Evolutionary conservation across 2,797 vertebrate genomes (phyloP), one percentile per base, ranked within the genome.

Genomic region (Sciurus vulgaris): DNA sequence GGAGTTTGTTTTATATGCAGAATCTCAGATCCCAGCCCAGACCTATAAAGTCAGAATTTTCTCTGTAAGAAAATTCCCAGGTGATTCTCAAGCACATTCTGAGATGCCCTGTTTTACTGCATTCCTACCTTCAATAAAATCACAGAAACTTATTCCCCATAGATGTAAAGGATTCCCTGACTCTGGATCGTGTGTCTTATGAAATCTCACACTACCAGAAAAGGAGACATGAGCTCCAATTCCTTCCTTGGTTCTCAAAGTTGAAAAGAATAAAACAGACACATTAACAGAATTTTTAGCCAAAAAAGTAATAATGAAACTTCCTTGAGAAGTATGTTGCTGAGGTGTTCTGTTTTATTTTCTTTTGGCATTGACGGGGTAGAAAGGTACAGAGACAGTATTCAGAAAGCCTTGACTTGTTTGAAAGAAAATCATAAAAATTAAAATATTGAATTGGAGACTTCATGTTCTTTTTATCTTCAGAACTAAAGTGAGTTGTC

Each of bases 361-460:
- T n/a, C 65, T 93, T 54, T 84, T 38, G 44, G 44, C 33, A 51
- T 41, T 15, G 14, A 33, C 2, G 22, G 5, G 44, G 9, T 35
- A 4, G 1, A 13, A 12, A 11, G 5, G 5, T 11, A 0, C 18
- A 73, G 65, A 9, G 8, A 51, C 22, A 54, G 14, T 56, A 67
- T 63, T 82, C 33, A 93, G 54, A 41, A 5, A 86, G 17, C 26
- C 26, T 61, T 47, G 7, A 95, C 56, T 72, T 54, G 72, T 77
- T 70, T 85, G 14, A 56, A 72, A 67, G 26, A 77, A 94, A 89
- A 14, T 44, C 35, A 73, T 44, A 89, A 74, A 83, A 89, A 83
- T 70, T 92, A 74, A 88, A 91, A 91, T 59, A 88, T 63, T 73
- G 38, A 49, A 30, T 90, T 91, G 74, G n/a, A 93, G 72, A 89